A percentile compares a stretch with the other conserved stretches of the same genome.
Evolutionary conservation across 2,797 vertebrate genomes (phyloP).

Genomic region (Synanceia verrucosa): DNA sequence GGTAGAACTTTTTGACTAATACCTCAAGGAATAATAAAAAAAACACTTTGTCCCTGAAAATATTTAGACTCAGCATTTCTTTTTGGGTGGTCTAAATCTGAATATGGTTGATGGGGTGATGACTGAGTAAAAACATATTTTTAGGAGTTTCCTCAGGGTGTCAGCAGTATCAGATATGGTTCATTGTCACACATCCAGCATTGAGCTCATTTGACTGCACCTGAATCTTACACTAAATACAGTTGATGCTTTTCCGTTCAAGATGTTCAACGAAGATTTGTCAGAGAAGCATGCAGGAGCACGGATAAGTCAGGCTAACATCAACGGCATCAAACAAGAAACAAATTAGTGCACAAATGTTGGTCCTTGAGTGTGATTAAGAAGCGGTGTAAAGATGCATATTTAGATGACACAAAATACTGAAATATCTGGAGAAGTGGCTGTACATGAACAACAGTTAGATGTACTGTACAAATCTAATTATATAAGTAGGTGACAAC

Average conservation of each 20-base stretch:
- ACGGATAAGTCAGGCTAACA: slow-evolving; percentile 24
- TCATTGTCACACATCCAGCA: slow-evolving; percentile 19
- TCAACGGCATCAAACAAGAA: slow-evolving; percentile 32
- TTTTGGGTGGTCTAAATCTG: slow-evolving; percentile 17
- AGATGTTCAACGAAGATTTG: slow-evolving; percentile 9
- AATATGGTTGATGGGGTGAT: slow-evolving; percentile 16
- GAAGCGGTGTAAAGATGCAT: slow-evolving; percentile 8
- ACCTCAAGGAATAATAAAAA: slow-evolving; percentile 21
- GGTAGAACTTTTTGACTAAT: slow-evolving; percentile 24
- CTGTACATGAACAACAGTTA: slow-evolving; percentile 39
- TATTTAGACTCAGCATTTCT: slow-evolving; percentile 24
- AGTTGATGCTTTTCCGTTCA: background rate
- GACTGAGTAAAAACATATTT: slow-evolving; percentile 19
- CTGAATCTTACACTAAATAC: slow-evolving; percentile 14
- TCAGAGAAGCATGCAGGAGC: slow-evolving; percentile 36
- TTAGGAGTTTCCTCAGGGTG: background rate
- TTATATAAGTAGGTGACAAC: slow-evolving; percentile 39
- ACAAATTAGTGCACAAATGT: slow-evolving; percentile 25
- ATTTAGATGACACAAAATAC: slow-evolving; percentile 45
- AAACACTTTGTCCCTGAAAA: slow-evolving; percentile 30
- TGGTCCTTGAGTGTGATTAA: slow-evolving; percentile 30
- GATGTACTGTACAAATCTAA: slow-evolving; percentile 51
- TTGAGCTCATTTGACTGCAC: slow-evolving; percentile 19
- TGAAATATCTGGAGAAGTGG: slow-evolving; percentile 31
- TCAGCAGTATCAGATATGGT: slow-evolving; percentile 1